Base-by-base conservation (phyloP, 1,140 invertebrate genomes). In the Mya arenaria region DNA sequence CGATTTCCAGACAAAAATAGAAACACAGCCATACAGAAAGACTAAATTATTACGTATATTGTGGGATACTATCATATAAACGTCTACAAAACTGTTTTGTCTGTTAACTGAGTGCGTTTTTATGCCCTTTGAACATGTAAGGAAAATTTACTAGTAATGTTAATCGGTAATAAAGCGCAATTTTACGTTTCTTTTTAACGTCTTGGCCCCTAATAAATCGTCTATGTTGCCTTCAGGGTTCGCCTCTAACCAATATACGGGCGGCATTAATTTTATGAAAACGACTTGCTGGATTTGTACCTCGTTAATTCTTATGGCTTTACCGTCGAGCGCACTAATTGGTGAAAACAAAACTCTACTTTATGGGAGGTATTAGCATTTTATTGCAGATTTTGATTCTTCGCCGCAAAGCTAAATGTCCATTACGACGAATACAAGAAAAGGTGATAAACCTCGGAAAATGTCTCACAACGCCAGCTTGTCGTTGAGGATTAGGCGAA, bases 351-450 rank as follows among this genome's bases (percentile, higher is more conserved):
- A 78, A 78, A 41, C 62, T 39, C 32, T 34, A 19, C 62, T 78
- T 78, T 78, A 78, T 78, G 58, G 41, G 60, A 44, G 44, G 62
- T 66, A 78, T 78, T 78, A 78, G 74, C 74, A 78, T 78, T 78
- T 78, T 78, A 78, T 66, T 65, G 58, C 62, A 37, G 74, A 55
- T 44, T 36, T 41, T 41, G 74, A 78, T 66, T 41, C 62, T 30
- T 41, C 62, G 58, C 56, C 32, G 48, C 37, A 39, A 48, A 66
- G 58, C 74, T 78, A 78, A 78, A 78, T 66, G 74, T 78, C 74
- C 74, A 78, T 78, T 78, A 78, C 39, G 36, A 52, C 48, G 34
- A 30, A 44, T 66, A 48, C 74, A 34, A 60, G 39, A 48, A 65
- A 48, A 65, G 39, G 74, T 44, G 74, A 78, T 78, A 78, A 78